phyloP scores from a whole-genome alignment of 2,888 invertebrate genomes.

The Noctua comes region DNA sequence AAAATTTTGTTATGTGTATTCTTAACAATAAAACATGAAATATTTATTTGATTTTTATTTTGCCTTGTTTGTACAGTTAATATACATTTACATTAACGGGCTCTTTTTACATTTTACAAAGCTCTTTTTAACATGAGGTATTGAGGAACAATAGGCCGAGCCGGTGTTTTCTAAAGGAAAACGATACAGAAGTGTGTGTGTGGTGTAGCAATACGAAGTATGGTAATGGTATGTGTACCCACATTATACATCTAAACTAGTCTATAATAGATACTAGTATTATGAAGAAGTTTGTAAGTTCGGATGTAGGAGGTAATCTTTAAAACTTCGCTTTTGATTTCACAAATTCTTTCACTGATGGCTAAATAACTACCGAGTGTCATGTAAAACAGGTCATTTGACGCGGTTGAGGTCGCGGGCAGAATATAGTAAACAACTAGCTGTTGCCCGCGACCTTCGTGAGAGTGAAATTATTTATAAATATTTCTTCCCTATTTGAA shows the following conservation, averaged over 20 bases:
- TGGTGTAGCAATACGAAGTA: neutral
- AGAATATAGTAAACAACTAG: neutral
- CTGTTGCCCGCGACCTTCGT: no score
- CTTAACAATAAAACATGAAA: slow-evolving; percentile 42
- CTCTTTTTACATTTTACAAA: neutral
- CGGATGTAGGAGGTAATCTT: neutral
- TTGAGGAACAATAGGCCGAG: neutral
- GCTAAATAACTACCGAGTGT: neutral
- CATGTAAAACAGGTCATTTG: no score
- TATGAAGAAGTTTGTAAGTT: neutral
- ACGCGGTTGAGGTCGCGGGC: neutral
- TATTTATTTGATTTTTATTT: slow-evolving; percentile 16
- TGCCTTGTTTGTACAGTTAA: neutral
- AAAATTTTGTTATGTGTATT: slow-evolving; percentile 31
- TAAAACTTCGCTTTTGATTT: neutral
- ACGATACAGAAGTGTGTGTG: neutral
- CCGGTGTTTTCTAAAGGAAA: neutral
- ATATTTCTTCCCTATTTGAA: no score
- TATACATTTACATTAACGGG: neutral
- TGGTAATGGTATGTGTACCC: neutral
- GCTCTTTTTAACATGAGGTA: neutral
- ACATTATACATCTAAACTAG: neutral
- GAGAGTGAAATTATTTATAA: no score
- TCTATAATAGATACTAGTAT: neutral
- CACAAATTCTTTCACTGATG: neutral